A percentile compares a stretch with the other conserved stretches of the same genome.
phyloP scores from a whole-genome alignment of 2,888 invertebrate species.

The Cyaniris semiargus region DNA sequence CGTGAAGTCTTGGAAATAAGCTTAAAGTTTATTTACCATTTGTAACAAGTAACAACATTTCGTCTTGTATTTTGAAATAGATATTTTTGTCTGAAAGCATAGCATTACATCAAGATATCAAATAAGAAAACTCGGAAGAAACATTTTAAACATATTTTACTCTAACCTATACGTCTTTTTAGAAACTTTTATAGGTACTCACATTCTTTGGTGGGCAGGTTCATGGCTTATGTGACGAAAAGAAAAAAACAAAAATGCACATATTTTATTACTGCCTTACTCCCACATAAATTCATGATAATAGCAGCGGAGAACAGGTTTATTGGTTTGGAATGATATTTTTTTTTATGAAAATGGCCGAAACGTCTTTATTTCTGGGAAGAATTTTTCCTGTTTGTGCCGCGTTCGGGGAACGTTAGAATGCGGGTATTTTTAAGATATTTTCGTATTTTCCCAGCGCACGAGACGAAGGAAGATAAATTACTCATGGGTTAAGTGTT shows the following conservation, averaged over 20 bases:
- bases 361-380: neutral
- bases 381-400: constrained; percentile 7
- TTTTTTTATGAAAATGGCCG: constrained; percentile 13
- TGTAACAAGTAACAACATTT: neutral
- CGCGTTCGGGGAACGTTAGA: neutral
- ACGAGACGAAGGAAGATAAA: constrained; percentile 10
- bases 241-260: neutral
- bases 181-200: neutral
- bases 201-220: neutral
- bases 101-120: too few relatives aligned
- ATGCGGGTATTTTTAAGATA: constrained; percentile 4
- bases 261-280: neutral
- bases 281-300: constrained; percentile 8
- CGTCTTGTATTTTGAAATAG: neutral
- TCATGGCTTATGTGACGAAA: neutral
- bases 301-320: constrained; percentile 7
- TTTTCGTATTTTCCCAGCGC: constrained; percentile 12
- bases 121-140: too few relatives aligned
- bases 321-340: constrained; percentile 15
- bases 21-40: neutral
- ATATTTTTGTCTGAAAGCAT: neutral
- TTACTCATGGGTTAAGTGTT: neutral
- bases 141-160: too few relatives aligned
- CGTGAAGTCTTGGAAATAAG: neutral
- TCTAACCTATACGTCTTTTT: too few relatives aligned